Evolutionary conservation across 2,888 invertebrate genomes (phyloP).

Genomic region (Arctia plantaginis): DNA sequence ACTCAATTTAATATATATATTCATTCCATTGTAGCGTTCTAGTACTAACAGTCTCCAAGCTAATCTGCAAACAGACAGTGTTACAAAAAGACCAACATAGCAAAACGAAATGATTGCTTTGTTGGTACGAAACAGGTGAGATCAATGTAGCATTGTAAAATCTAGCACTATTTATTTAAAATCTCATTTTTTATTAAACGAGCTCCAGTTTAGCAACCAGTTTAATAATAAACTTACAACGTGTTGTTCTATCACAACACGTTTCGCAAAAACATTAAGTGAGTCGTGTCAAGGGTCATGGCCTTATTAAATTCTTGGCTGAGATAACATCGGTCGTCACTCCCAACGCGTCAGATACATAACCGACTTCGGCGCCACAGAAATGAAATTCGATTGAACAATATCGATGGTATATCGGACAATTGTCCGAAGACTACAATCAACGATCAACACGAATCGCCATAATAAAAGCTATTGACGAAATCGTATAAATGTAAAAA

Average conservation of each 20-base stretch:
- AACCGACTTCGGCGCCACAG: constrained; percentile 48
- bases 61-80: too few species aligned
- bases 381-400: constrained; percentile 68
- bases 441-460: constrained; percentile 64
- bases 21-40: too few species aligned
- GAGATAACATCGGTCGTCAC: constrained; percentile 62
- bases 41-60: too few species aligned
- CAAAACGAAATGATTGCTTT: too few species aligned
- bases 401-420: constrained; percentile 65
- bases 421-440: constrained; percentile 53
- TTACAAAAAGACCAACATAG: too few species aligned
- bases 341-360: constrained; percentile 37
- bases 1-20: too few species aligned
- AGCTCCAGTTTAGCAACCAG: not conserved
- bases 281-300: constrained; percentile 58
- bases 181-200: not conserved
- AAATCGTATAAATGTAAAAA: constrained; percentile 70
- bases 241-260: constrained; percentile 35
- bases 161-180: not conserved
- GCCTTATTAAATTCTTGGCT: constrained; percentile 63
- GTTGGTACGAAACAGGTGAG: too few species aligned
- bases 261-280: constrained; percentile 52
- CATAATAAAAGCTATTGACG: constrained; percentile 71
- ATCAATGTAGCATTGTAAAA: not conserved
- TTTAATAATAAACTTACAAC: constrained; percentile 21